Base-by-base conservation (phyloP, 53 echinoderm and acorn worm species). In the Apostichopus leukothele region DNA sequence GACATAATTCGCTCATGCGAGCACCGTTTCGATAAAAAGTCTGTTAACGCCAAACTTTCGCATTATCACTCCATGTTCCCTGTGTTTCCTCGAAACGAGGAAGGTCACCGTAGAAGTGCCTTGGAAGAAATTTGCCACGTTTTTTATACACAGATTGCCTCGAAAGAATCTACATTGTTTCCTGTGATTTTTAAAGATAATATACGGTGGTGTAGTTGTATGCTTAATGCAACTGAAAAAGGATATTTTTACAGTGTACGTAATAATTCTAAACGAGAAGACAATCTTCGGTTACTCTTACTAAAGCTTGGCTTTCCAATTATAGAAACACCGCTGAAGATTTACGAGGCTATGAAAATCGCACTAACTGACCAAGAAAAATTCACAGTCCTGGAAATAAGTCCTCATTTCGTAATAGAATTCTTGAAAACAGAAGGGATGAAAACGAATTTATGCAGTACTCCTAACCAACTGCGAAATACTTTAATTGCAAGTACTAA, bases 11-110 rank as follows among this genome's bases (percentile, higher is more conserved):
- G 39, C 39, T 39, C 39, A 39, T 39, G 39, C 39, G 0, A 3
- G 39, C 39, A 39, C 3, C 39, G 0, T 39, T 39, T 39, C 39
- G 39, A 39, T 39, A 39, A 0, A 39, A 39, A 39, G 0, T 0
- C 0, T 0, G 39, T 39, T 0, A 39, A 39, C 39, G 39, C 39
- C 39, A 39, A 39, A 39, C 39, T 39, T 39, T 39, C 3, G 39
- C 39, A 39, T 39, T 86, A 51, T 86, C 86, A 67, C 27, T 86
- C 67, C 10, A 18, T 67, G 51, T 86, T 86, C 59, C 71, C 86
- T 51, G 16, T 23, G 3, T 7, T 14, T 39, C 51, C 61, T 23
- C 51, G 19, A 12, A 0, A 25, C 16, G 67, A 68, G 4, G 22
- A 16, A 59, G 1, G 9, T 5, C 53, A 54, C 5, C 20, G 19